Evolutionary conservation across 2,797 vertebrate genomes (phyloP), one percentile per base, ranked within the genome.

Genomic region (Oreochromis grahami): DNA sequence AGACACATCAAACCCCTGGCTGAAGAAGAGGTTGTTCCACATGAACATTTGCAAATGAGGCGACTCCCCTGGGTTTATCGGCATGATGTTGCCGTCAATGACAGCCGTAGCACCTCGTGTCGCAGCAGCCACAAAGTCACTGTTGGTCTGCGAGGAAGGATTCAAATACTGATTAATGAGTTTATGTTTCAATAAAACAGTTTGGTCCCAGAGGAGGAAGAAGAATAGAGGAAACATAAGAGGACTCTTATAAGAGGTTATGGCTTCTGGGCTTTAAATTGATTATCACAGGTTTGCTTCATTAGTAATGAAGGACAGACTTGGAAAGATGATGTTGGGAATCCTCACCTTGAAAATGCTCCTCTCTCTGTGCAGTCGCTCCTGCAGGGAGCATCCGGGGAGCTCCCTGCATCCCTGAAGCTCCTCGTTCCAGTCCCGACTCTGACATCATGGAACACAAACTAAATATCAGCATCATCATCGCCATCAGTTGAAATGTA

Each of bases 1-100:
- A 1, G 97, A 97, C 83, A 98, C 97, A 0, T 99, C 98, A 1
- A 98, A 98, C 76, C 97, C 98, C 89, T 98, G 92, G 94, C 98
- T 99, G 95, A 99, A 98, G 96, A 99, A 98, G 85, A 99, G 97
- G 92, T 98, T 99, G 95, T 98, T 99, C 98, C 98, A 99, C 92
- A 99, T 97, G 89, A 98, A 99, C 97, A 99, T 98, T 92, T 99
- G 98, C 97, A 98, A 97, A 83, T 96, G 97, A 89, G 97, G 97
- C 60, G 97, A 97, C 87, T 99, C 98, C 0, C 97, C 97, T 4
- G 98, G 98, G 89, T 99, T 99, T 86, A 99, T 96, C 38, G 98
- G 97, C 97, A 99, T 98, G 86, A 98, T 96, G 0, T 98, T 98
- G 43, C 98, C 98, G 1, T 99, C 98, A 0, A 98, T 95, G 76